Evolutionary conservation across 2,113 vertebrate species (phyloP), one percentile per base, ranked within the genome.

Genomic region (Pogonocichla stellata): DNA sequence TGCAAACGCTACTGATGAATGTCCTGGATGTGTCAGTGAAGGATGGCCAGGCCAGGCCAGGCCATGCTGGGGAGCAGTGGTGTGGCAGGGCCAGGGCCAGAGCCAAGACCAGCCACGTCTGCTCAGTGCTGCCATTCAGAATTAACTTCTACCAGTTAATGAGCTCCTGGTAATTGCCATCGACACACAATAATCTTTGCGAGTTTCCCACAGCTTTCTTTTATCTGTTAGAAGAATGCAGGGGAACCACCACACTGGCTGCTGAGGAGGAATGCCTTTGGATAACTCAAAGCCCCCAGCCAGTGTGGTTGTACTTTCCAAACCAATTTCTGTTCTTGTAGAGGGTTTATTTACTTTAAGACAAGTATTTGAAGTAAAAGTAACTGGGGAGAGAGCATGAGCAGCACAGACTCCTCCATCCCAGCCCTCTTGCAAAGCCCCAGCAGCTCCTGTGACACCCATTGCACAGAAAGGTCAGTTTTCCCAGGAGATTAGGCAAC

Each of bases 31-130:
- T 34, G 57, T n/a, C 43, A 1, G 33, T 18, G 54, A 60, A 53
- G n/a, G 56, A 40, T 24, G 31, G 31, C 24, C 43, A 48, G 51
- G 29, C 26, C 25, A 48, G 14, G 34, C 24, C 51, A 16, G 33
- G 54, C 47, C 58, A 48, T n/a, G 48, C 2, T 6, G 14, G 85
- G 25, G 8, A 50, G 24, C 43, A 5, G 36, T 2, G 6, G 22
- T 2, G 1, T 22, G 18, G 42, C 42, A 14, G 14, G 20, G 14
- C 34, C 25, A 2, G 18, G 25, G 5, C n/a, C 7, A 14, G 26
- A 3, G 19, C 18, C 1, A 0, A 15, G 13, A 12, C 10, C 7
- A 0, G 1, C 29, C 0, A 1, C 11, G 9, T 10, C n/a, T 38
- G 38, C 1, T 0, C 11, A 6, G 29, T 5, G 69, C 53, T 54